Evolutionary conservation across 2,888 invertebrate species (phyloP).

Genomic region (Andrena haemorrhoa): DNA sequence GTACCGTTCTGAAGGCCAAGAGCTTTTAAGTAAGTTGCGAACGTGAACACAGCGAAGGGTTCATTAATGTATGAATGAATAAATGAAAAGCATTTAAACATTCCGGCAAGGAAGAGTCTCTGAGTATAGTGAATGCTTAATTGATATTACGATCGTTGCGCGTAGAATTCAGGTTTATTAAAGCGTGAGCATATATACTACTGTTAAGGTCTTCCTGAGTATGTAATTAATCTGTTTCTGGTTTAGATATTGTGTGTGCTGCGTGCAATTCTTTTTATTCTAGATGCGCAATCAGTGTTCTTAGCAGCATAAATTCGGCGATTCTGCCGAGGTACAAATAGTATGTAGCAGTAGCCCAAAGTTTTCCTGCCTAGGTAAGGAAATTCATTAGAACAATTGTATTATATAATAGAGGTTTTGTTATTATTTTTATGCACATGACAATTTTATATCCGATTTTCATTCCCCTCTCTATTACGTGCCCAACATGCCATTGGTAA

Average conservation of each 20-base stretch:
- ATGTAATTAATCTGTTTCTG: constrained; percentile 75
- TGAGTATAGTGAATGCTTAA: constrained; percentile 76
- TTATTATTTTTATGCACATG: constrained; percentile 68
- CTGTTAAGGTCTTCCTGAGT: constrained; percentile 82
- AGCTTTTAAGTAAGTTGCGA: constrained; percentile 72
- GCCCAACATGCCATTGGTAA: constrained; percentile 50
- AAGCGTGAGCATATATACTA: constrained; percentile 77
- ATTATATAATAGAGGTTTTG: constrained; percentile 58
- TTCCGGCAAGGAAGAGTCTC: constrained; percentile 77
- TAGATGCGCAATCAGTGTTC: constrained; percentile 72
- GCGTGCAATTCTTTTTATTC: constrained; percentile 71
- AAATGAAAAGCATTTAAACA: constrained; percentile 78
- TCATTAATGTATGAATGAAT: constrained; percentile 64
- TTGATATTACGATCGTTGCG: constrained; percentile 74
- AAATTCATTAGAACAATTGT: constrained; percentile 64
- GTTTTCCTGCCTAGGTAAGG: constrained; percentile 72
- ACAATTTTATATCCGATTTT: constrained; percentile 59
- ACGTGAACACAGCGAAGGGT: constrained; percentile 61
- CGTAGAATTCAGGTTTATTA: constrained; percentile 81
- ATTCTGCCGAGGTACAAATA: constrained; percentile 75
- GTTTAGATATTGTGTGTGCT: constrained; percentile 70
- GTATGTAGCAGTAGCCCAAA: constrained; percentile 77
- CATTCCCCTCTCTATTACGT: constrained; percentile 27
- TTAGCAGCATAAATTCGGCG: constrained; percentile 73
- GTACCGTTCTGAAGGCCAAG: constrained; percentile 63